phyloP scores from a whole-genome alignment of 2,888 invertebrate genomes.

The Bunonema sp. region DNA sequence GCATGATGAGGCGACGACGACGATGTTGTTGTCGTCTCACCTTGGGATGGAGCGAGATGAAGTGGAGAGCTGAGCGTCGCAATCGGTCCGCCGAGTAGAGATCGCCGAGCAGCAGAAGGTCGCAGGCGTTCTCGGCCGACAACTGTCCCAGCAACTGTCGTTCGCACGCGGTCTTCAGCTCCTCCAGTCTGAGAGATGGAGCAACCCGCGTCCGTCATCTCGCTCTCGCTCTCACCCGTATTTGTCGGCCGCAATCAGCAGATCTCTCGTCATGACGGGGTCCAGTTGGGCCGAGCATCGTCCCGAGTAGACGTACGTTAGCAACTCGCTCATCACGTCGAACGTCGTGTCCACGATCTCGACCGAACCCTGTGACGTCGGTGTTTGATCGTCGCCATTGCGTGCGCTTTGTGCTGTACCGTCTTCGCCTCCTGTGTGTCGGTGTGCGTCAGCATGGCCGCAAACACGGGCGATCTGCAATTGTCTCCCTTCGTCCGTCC shows the following conservation, averaged over 20 bases:
- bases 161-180: conserved; percentile 35
- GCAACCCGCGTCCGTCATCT: too few species aligned
- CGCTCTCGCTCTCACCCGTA: conserved; percentile 14
- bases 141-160: conserved; percentile 26
- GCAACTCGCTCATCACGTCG: conserved; percentile 41
- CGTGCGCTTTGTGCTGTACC: too few species aligned
- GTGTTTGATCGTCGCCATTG: too few species aligned
- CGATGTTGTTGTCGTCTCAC: not conserved
- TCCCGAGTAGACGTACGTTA: conserved; percentile 41
- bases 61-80: conserved; percentile 24
- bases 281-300: conserved; percentile 10
- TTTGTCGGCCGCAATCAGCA: conserved; percentile 44
- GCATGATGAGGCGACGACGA: not conserved
- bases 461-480: conserved; percentile 33
- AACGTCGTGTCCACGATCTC: conserved; percentile 40
- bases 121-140: conserved; percentile 36
- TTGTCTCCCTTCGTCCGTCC: conserved; percentile 12
- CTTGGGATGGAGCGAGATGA: not conserved
- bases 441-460: conserved; percentile 38
- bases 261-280: conserved; percentile 13
- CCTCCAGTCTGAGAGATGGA: conserved; percentile 21
- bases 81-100: conserved; percentile 27
- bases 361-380: too few species aligned
- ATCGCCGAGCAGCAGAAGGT: conserved; percentile 39
- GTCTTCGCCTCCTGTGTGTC: conserved; percentile 38